Base-by-base conservation (phyloP, 2,113 vertebrate genomes). In the Lethenteron camtschaticum region DNA sequence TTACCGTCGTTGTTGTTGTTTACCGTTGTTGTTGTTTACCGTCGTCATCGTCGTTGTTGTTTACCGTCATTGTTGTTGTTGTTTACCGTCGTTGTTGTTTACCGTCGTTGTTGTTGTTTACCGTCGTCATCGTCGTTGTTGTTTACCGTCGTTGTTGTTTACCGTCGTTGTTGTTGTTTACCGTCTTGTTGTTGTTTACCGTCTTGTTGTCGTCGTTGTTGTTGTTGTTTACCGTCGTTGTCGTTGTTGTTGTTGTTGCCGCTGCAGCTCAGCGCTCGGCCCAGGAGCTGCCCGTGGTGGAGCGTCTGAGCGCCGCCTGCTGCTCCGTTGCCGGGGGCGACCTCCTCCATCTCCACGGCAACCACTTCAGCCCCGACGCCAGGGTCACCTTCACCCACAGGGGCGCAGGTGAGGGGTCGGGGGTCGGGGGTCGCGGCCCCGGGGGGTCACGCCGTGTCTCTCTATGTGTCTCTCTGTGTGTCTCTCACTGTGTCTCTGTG, bases 381-480 rank as follows among this genome's bases (percentile, higher is more conserved):
- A 97, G 95, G 79, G 92, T 97, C 79, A 81, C 96, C 78, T 97
- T 97, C 24, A 87, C 96, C 81, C 90, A 97, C 80, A 96, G 92
- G 78, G 90, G 88, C 0, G 89, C 91, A 83, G 92, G 92, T 96
- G 81, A 77, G 80, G 73, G 55, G 59, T 56, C 13, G n/a, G 14
- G 5, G 20, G 55, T 14, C n/a, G 56, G 24, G 58, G 41, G 41
- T 41, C 41, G 5, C 41, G 41, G 41, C 41, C 41, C 41, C 41
- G 41, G 41, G 41, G 41, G 41, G 41, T 41, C 41, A 41, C 41
- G 41, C 41, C 41, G 41, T 41, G 4, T 41, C 41, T 6, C 41
- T 41, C 4, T 41, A 3, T 41, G 41, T 41, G 20, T 20, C 20
- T 20, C 20, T 20, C 20, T 20, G 2, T 20, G 20, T 3, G 20